Conservation (phyloP, 2,888 invertebrate genomes). For the Conomelus anceps region DNA sequence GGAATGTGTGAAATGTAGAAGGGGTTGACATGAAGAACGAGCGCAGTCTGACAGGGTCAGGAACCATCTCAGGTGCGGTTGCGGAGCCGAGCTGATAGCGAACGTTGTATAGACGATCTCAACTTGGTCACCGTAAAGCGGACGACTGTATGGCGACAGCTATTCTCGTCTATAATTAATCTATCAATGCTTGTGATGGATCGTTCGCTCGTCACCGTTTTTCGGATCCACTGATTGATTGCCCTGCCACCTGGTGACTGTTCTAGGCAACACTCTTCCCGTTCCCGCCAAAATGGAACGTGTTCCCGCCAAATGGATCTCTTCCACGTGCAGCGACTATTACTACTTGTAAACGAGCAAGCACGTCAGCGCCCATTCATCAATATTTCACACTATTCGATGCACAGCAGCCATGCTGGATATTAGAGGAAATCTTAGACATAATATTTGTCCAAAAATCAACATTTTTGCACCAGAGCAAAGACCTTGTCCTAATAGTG, state of each 20-base stretch:
- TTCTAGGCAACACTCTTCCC: background rate
- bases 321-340: background rate
- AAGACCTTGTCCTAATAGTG: too few relatives aligned
- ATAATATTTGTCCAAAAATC: too few relatives aligned
- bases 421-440: too few relatives aligned
- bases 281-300: too few relatives aligned
- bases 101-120: background rate
- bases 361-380: background rate
- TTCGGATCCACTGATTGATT: background rate
- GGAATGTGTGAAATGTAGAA: too few relatives aligned
- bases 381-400: background rate
- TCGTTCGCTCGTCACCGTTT: background rate
- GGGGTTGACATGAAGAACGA: too few relatives aligned
- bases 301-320: background rate
- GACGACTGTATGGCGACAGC: background rate
- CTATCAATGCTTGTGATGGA: background rate
- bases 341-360: background rate
- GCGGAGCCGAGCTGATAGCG: too few relatives aligned
- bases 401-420: too few relatives aligned
- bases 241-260: background rate
- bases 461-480: too few relatives aligned
- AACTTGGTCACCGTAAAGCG: background rate
- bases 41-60: too few relatives aligned
- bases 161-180: background rate
- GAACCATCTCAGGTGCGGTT: too few relatives aligned